Evolutionary conservation across 2,113 vertebrate genomes (phyloP).

Genomic region (Epinephelus lanceolatus): DNA sequence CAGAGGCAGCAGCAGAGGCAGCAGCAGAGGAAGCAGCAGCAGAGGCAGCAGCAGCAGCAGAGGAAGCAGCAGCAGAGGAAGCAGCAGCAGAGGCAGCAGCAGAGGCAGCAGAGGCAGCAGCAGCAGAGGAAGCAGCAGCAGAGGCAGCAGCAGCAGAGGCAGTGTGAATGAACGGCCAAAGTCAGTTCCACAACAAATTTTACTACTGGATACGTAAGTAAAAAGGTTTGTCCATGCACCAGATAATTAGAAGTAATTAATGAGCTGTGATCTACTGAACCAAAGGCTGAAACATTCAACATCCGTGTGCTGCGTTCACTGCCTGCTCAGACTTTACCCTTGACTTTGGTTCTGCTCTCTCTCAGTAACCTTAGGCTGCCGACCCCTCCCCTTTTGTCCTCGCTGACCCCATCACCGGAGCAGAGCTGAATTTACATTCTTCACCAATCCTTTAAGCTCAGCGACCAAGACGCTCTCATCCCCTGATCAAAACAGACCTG

Average conservation of each 20-base stretch:
- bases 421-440: constrained; percentile 81
- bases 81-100: no score
- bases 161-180: background rate
- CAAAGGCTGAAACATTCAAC: background rate
- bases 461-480: constrained; percentile 69
- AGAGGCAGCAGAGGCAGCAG: no score
- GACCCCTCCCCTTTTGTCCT: constrained; percentile 40
- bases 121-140: no score
- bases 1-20: no score
- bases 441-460: constrained; percentile 83
- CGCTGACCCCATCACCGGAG: constrained; percentile 33
- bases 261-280: background rate
- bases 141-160: no score
- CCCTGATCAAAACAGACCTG: constrained; percentile 82
- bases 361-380: constrained; percentile 33
- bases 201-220: background rate
- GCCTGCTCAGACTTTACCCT: constrained; percentile 36
- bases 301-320: background rate
- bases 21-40: no score
- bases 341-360: constrained; percentile 57
- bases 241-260: background rate
- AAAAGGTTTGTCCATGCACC: background rate
- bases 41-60: no score
- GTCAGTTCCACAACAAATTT: background rate
- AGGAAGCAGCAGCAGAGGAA: no score